Evolutionary conservation across 2,113 vertebrate species (phyloP).

Genomic region (Eubucco bourcierii): DNA sequence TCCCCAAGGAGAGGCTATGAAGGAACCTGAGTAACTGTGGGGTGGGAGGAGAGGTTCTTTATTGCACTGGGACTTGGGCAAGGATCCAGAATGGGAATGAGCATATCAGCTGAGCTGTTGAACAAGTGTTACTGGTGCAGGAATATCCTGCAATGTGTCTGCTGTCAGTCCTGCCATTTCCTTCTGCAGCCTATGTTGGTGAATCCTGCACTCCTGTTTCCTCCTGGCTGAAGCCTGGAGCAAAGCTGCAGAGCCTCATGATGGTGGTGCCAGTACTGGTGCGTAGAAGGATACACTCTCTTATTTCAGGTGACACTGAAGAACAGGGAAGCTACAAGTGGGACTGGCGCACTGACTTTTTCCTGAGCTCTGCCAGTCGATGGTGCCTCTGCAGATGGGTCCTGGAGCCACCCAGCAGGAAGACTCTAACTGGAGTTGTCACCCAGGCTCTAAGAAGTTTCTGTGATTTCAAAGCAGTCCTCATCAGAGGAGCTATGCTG

Average conservation of each 20-base stretch:
- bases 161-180: neutral
- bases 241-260: neutral
- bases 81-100: neutral
- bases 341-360: neutral
- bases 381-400: neutral
- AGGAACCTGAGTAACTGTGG: neutral
- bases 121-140: neutral
- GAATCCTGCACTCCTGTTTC: neutral
- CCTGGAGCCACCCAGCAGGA: neutral
- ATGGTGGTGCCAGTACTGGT: neutral
- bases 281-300: neutral
- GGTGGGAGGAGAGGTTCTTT: neutral
- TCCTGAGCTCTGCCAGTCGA: neutral
- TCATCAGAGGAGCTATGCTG: neutral
- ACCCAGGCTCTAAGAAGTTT: neutral
- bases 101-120: neutral
- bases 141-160: neutral
- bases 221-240: neutral
- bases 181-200: neutral
- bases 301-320: accelerated
- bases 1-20: neutral
- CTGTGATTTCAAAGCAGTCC: neutral
- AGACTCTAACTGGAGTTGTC: neutral
- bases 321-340: neutral
- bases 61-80: neutral